Percentiles rank a stretch among this genome's conserved stretches.
phyloP scores from a whole-genome alignment of 92 coral and sea anemone species.

The Umimayanthus kanabou region DNA sequence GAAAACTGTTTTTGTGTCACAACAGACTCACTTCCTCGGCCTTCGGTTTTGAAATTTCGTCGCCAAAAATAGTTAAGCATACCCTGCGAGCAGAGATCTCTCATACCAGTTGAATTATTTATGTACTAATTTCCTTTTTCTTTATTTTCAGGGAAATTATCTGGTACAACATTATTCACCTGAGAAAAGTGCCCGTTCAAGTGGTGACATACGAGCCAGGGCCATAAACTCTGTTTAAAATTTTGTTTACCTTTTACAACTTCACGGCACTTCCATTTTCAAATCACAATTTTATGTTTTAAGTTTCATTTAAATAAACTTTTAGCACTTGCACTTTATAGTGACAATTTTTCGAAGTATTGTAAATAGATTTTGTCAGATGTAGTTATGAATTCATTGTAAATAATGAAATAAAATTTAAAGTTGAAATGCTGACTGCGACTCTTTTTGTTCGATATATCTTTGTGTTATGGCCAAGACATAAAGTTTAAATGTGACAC shows the following conservation, averaged over 20 bases:
- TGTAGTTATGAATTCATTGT: not conserved
- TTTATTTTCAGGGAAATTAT: not conserved
- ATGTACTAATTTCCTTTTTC: not conserved
- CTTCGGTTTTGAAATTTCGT: too few species aligned
- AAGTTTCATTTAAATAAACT: conserved; percentile 3
- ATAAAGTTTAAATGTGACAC: not conserved
- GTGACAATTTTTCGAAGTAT: not conserved
- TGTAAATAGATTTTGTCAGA: not conserved
- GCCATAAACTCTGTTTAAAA: not conserved
- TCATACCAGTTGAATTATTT: too few species aligned
- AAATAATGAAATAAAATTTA: not conserved
- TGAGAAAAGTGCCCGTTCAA: not conserved
- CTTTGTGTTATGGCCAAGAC: not conserved
- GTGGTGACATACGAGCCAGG: not conserved
- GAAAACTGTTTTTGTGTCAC: too few species aligned
- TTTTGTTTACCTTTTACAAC: not conserved
- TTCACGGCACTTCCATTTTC: not conserved
- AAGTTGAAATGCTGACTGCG: conserved; percentile 11
- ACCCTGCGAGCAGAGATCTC: too few species aligned
- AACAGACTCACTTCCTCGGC: too few species aligned
- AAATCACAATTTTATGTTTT: not conserved
- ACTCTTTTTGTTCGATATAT: not conserved
- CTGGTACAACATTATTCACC: not conserved
- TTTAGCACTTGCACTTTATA: conserved; percentile 2
- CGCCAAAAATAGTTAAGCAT: too few species aligned